These are phyloP conservation scores for Biston stratarius DNA, from an alignment of 2,888 invertebrate genomes.

Conservation along the genomic window DNA sequence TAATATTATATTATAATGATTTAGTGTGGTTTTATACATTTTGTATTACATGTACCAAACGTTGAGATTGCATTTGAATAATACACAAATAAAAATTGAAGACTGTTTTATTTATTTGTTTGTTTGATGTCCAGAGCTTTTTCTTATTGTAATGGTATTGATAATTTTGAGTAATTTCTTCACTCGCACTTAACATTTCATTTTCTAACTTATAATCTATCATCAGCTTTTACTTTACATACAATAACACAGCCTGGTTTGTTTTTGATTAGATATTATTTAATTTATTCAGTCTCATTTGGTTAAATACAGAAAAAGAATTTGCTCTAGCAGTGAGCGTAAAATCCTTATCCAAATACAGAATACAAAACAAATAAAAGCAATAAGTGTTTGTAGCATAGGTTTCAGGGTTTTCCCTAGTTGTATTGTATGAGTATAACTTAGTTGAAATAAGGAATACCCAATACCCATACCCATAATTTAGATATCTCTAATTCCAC, in stretches of 20 bases:
- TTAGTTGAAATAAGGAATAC: too few relatives aligned
- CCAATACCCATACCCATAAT: too few relatives aligned
- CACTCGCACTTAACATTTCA: background rate
- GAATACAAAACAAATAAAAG: background rate
- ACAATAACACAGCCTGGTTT: background rate
- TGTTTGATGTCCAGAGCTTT: conserved; percentile 32
- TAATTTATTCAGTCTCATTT: conserved; percentile 62
- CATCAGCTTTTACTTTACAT: conserved; percentile 7
- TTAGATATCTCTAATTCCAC: too few relatives aligned
- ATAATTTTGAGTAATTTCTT: background rate
- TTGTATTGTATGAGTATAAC: too few relatives aligned
- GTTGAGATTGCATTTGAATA: conserved; percentile 83
- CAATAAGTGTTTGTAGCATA: too few relatives aligned
- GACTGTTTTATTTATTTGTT: conserved; percentile 56
- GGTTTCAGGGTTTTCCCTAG: too few relatives aligned
- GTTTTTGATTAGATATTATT: conserved; percentile 8
- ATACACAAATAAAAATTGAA: conserved; percentile 73
- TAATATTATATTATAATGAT: conserved; percentile 56
- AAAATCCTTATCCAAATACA: background rate
- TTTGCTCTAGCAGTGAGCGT: background rate
- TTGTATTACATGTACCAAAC: conserved; percentile 83
- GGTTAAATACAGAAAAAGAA: background rate
- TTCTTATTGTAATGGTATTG: background rate
- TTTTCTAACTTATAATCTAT: conserved; percentile 29
- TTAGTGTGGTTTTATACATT: conserved; percentile 83